Evolutionary conservation across 2,113 vertebrate genomes (phyloP).

Genomic region (Hymenochirus boettgeri): DNA sequence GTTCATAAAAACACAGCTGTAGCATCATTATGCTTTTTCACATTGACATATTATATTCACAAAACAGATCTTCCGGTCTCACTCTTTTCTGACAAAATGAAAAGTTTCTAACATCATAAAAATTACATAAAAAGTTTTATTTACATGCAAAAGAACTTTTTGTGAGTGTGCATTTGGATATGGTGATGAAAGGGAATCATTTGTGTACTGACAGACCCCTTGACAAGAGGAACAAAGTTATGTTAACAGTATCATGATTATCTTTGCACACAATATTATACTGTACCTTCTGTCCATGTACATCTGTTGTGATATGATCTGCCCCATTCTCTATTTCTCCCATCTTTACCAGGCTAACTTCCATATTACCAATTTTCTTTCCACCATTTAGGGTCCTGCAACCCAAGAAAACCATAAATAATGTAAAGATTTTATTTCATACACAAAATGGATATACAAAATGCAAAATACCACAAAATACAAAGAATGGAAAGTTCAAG

Average conservation of each 20-base stretch:
- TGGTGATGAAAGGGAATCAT: too few relatives aligned
- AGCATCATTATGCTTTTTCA: constrained; percentile 12
- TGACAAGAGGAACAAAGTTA: too few relatives aligned
- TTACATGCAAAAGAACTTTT: constrained; percentile 18
- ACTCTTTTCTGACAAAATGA: neutral
- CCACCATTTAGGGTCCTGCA: constrained; percentile 89
- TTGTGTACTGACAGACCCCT: too few relatives aligned
- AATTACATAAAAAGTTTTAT: too few relatives aligned
- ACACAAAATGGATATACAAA: too few relatives aligned
- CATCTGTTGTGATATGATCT: constrained; percentile 75
- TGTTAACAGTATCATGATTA: too few relatives aligned
- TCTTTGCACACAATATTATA: constrained; percentile 18
- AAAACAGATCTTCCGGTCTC: constrained; percentile 7
- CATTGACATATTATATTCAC: neutral
- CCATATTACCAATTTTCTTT: constrained; percentile 79
- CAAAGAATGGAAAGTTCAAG: too few relatives aligned
- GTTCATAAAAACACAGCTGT: constrained; percentile 41
- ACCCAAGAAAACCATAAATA: constrained; percentile 34
- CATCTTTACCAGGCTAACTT: constrained; percentile 90
- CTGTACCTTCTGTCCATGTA: constrained; percentile 74
- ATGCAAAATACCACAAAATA: too few relatives aligned
- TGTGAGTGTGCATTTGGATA: too few relatives aligned
- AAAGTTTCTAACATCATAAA: too few relatives aligned
- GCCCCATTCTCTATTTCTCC: constrained; percentile 84
- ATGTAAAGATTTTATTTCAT: too few relatives aligned